A percentile compares a stretch with the other conserved stretches of the same genome.
phyloP scores from a whole-genome alignment of 2,888 invertebrate genomes.

The Dastarcus helophoroides region DNA sequence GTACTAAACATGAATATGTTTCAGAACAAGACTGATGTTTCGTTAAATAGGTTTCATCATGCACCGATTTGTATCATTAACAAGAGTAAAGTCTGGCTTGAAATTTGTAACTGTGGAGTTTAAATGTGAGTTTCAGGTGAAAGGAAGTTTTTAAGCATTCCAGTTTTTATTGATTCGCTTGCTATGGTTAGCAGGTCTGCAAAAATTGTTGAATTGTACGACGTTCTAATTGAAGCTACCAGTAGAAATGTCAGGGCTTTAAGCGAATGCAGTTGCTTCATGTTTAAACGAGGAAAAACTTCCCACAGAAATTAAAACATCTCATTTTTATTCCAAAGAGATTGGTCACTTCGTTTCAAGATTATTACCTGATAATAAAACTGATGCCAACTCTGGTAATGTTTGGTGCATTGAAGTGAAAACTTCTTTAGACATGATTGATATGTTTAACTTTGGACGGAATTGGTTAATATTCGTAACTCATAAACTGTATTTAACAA shows the following conservation, averaged over 20 bases:
- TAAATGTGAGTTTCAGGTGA: conserved; percentile 22
- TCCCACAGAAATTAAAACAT: conserved; percentile 47
- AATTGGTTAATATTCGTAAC: too few species aligned
- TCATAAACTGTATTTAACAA: too few species aligned
- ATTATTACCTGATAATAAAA: conserved; percentile 53
- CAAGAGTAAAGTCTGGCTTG: conserved; percentile 42
- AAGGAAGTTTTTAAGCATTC: conserved; percentile 45
- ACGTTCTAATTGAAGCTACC: conserved; percentile 62
- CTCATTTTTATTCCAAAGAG: conserved; percentile 61
- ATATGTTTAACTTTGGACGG: conserved; percentile 3
- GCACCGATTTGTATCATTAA: conserved; percentile 50
- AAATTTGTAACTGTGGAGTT: conserved; percentile 6
- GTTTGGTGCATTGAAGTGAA: conserved; percentile 6
- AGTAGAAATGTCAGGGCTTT: conserved; percentile 56
- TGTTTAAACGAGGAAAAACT: conserved; percentile 35
- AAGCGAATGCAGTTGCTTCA: conserved; percentile 49
- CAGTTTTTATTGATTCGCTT: conserved; percentile 57
- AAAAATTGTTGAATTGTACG: conserved; percentile 54
- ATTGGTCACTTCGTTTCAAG: conserved; percentile 69
- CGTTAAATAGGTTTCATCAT: conserved; percentile 36
- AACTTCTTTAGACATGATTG: too few species aligned
- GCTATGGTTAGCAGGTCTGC: conserved; percentile 57
- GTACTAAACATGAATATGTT: conserved; percentile 49
- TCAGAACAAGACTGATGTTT: conserved; percentile 50
- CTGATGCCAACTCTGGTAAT: conserved; percentile 60